phyloP scores from a whole-genome alignment of 2,113 vertebrate species.

The Turnix velox region DNA sequence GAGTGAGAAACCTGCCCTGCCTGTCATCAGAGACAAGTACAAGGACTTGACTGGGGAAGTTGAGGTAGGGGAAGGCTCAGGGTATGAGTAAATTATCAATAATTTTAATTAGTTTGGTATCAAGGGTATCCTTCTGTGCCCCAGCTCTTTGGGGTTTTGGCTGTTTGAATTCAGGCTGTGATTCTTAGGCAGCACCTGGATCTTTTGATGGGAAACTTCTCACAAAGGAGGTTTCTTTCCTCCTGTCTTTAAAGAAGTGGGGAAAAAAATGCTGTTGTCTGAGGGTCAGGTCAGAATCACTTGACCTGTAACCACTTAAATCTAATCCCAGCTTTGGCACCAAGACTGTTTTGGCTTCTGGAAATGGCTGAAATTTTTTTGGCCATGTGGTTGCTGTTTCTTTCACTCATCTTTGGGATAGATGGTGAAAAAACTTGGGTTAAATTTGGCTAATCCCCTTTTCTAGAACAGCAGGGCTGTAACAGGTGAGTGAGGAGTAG shows the following conservation, averaged over 20 bases:
- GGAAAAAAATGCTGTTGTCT: neutral
- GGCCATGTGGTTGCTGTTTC: neutral
- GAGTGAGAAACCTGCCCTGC: slow-evolving; percentile 89
- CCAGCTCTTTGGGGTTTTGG: fast-evolving
- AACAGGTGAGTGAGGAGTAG: neutral
- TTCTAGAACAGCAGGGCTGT: neutral
- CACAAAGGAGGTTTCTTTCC: neutral
- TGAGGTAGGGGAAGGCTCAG: slow-evolving; percentile 77
- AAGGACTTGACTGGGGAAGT: slow-evolving; percentile 97
- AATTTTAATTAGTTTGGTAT: neutral
- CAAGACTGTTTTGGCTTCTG: neutral
- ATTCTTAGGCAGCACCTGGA: neutral
- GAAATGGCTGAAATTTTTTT: neutral
- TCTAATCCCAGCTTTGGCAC: slow-evolving; percentile 12
- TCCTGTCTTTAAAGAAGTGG: neutral
- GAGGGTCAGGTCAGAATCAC: neutral
- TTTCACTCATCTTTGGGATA: neutral
- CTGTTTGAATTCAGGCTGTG: fast-evolving
- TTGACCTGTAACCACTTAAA: neutral
- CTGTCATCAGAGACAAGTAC: slow-evolving; percentile 97
- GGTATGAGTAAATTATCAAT: neutral
- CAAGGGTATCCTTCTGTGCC: neutral
- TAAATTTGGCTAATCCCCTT: neutral
- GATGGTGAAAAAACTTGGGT: neutral
- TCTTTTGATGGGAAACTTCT: neutral